Evolutionary conservation across 2,113 vertebrate species (phyloP), one percentile per base, ranked within the genome.

Genomic region (Gasterosteus aculeatus): DNA sequence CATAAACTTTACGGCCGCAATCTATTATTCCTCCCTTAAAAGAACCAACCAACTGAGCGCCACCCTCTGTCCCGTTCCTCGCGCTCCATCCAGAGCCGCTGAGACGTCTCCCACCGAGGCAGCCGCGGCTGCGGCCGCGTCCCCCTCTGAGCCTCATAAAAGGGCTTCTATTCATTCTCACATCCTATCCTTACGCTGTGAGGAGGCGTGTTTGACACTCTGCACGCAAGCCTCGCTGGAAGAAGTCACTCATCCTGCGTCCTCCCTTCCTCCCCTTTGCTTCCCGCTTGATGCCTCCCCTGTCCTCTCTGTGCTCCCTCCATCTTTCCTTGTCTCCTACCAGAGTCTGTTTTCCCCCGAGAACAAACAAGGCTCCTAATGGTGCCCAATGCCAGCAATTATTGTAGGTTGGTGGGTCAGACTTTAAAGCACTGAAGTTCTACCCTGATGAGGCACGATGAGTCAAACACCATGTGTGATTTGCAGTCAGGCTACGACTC

Each of bases 191-290:
- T 66, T 75, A 67, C 41, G 2, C 77, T 78, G 67, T 29, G 75
- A 83, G 77, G 82, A 86, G 78, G 84, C 62, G 60, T 63, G 70
- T 72, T 85, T 89, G 80, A 83, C 82, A 75, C 71, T 70, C 81
- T 77, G 46, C 78, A 72, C 41, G 3, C 42, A 62, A 44, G 33
- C 29, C 61, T 58, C 7, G 1, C 38, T 72, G 71, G 73, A 82
- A 47, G 63, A 63, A 77, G 26, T 65, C 61, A 63, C 75, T 75
- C 56, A 69, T 62, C 64, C 54, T 53, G 46, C 15, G 22, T 26
- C 41, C 59, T 1, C 5, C 14, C 19, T 33, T 47, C 78, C 41
- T 62, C 38, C 0, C 39, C 51, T 31, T 61, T 70, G 19, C 38
- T 57, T 59, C 44, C 8, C 58, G 69, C 67, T 31, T 8, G 26